Base-by-base conservation (phyloP, 1,140 invertebrate species). In the Laupala kohalensis region DNA sequence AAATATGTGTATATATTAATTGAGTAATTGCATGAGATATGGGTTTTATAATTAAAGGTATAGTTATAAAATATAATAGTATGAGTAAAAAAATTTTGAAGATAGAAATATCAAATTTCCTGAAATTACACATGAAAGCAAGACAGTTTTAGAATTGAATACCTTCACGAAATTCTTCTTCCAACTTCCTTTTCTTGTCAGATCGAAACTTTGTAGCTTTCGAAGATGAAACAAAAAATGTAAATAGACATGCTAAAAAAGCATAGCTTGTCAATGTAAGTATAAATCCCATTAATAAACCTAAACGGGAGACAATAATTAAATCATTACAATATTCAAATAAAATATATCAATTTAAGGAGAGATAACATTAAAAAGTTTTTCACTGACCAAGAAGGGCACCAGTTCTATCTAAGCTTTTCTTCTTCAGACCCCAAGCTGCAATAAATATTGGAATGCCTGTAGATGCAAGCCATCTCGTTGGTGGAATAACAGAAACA, bases 81-180 rank as follows among this genome's bases (percentile, higher is more conserved):
- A n/a, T n/a, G n/a, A n/a, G n/a, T n/a, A n/a, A n/a, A n/a, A n/a
- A n/a, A n/a, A n/a, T n/a, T n/a, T n/a, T n/a, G n/a, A n/a, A n/a
- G n/a, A n/a, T n/a, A n/a, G n/a, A n/a, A n/a, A n/a, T n/a, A n/a
- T n/a, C n/a, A n/a, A n/a, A n/a, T n/a, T n/a, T n/a, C n/a, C n/a
- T n/a, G n/a, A n/a, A n/a, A n/a, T n/a, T n/a, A n/a, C n/a, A n/a
- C n/a, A n/a, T n/a, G 19, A 62, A 12, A 62, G 37, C 37, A 62
- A 19, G 9, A 62, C 9, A 62, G 37, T 9, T 62, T 62, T 62
- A 12, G 9, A 12, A 26, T 15, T 69, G 62, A 65, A 67, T 79
- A 88, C 91, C 91, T 84, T 94, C 91, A 81, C 92, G 94, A 76
- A 89, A 92, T 75, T 94, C 88, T 64, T 83, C 83, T 79, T 95